Base-by-base conservation (phyloP, 2,113 vertebrate species). In the Ursus arctos region DNA sequence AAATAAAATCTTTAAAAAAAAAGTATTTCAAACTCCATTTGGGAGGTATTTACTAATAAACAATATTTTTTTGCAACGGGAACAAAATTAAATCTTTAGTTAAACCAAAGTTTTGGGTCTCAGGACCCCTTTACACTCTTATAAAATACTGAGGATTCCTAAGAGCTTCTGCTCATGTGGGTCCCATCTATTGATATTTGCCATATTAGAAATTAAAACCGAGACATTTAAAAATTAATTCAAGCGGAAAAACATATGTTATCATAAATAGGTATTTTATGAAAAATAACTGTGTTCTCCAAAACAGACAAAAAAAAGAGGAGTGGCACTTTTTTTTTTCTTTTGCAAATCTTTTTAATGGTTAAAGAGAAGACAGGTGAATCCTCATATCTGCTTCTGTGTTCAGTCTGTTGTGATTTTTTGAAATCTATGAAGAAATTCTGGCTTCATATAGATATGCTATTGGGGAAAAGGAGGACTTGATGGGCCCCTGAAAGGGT, bases 171-270 rank as follows among this genome's bases (percentile, higher is more conserved):
- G 31, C 40, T 93, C 57, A 47, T 65, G 18, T 59, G 72, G 1
- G 9, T 65, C 57, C 2, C 86, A 16, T 51, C 61, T 72, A 59
- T 71, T 84, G n/a, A 63, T 85, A 49, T 85, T 82, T 97, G 31
- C 22, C 36, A 43, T 53, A 10, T 74, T 92, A 84, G 40, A 92
- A 80, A 79, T 93, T 86, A 74, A 90, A 88, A 90, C 5, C 11
- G 90, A 92, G n/a, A 83, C 9, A 47, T 90, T 88, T 49, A 88
- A 88, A 85, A 59, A 87, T 36, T 79, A 86, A 63, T 95, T 96
- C 31, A 94, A 88, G 74, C 26, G 9, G 80, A 74, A 85, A 94
- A 65, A 67, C 36, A 21, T 57, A 74, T 67, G 16, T 79, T 89
- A 79, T 36, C 7, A 33, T 40, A 72, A 40, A 31, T 63, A 69